Base-by-base conservation (phyloP, 2,797 vertebrate species). In the Notolepis coatsorum region DNA sequence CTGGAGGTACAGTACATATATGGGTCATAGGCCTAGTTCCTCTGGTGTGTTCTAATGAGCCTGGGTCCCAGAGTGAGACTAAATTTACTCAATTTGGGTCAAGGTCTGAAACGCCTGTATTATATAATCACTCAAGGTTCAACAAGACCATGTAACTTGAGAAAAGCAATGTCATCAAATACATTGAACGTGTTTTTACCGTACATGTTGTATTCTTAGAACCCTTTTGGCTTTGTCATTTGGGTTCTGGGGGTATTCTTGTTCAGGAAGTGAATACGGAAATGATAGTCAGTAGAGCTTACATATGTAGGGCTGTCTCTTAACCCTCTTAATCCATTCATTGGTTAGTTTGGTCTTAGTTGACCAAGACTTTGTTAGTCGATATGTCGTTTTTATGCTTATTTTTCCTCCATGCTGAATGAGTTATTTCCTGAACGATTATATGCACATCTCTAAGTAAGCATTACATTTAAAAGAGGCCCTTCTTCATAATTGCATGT, bases 1-100 rank as follows among this genome's bases (percentile, higher is more conserved):
- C 13, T 97, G 80, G 97, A 99, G 96, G 97, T 98, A 90, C 87
- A 87, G 38, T 53, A 2, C 4, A 33, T 18, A 8, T 38, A 33
- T 50, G 27, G 18, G 15, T 7, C 3, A 6, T 7, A 4, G 31
- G 17, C 27, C 27, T 30, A 50, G 7, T 50, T 50, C 17, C 31
- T 27, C 4, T 12, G 21, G 21, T 45, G 20, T 31, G 9, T 18
- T 37, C 15, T 52, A 10, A 52, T 37, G 31, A 37, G 18, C 9
- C 6, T 54, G 23, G 35, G 12, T 39, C 35, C 35, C 23, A 5
- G 20, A 17, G 33, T 38, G 49, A 54, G 23, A 39, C 13, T 39
- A 39, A 38, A 53, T 37, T 43, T 9, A 9, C 5, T 38, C 4
- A 4, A 24, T 55, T 56, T 39, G 21, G n/a, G 2, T 18, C 8